phyloP scores from a whole-genome alignment of 2,888 invertebrate species.

The Habroteleia sp. region DNA sequence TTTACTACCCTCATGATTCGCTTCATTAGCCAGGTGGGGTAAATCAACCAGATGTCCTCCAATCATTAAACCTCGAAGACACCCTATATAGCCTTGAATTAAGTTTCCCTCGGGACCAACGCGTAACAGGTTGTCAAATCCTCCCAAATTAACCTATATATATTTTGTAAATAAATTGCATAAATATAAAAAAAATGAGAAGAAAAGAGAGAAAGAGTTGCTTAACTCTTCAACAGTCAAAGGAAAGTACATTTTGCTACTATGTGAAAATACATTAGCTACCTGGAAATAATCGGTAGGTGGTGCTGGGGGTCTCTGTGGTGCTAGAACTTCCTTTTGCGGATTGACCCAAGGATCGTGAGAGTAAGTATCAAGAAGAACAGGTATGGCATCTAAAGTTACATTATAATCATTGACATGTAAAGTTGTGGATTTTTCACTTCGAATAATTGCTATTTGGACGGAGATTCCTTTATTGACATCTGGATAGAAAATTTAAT shows the following conservation, averaged over 20 bases:
- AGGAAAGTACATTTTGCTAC: no score
- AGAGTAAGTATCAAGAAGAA: slow-evolving; percentile 88
- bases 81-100: slow-evolving; percentile 90
- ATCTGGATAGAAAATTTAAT: slow-evolving; percentile 76
- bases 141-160: slow-evolving; percentile 91
- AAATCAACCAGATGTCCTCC: slow-evolving; percentile 90
- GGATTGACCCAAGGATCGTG: slow-evolving; percentile 94
- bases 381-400: slow-evolving; percentile 86
- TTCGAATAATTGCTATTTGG: slow-evolving; percentile 92
- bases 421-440: slow-evolving; percentile 87
- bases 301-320: slow-evolving; percentile 93
- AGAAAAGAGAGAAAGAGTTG: no score
- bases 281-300: slow-evolving; percentile 94
- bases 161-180: no score
- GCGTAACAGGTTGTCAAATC: slow-evolving; percentile 88
- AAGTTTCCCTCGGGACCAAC: slow-evolving; percentile 82
- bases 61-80: slow-evolving; percentile 92
- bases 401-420: slow-evolving; percentile 90
- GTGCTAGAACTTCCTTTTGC: slow-evolving; percentile 91
- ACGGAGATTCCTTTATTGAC: slow-evolving; percentile 91
- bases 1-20: slow-evolving; percentile 86
- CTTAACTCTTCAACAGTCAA: no score
- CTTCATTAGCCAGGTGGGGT: slow-evolving; percentile 86
- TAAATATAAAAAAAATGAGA: no score
- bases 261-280: no score